Base-by-base conservation (phyloP, 1,140 invertebrate genomes). In the Zaprionus kolodkinae region DNA sequence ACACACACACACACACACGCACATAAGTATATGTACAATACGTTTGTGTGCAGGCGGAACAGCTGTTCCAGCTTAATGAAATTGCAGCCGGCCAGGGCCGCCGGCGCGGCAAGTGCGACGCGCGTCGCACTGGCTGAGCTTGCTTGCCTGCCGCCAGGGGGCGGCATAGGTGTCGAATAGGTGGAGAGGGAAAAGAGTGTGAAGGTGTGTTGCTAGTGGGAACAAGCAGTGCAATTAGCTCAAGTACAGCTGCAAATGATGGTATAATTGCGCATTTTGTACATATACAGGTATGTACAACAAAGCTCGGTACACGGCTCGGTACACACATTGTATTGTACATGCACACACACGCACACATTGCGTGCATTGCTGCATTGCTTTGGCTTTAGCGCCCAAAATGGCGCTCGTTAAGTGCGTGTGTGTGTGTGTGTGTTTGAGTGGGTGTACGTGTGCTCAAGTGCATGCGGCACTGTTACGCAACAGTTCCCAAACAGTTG, bases 41-140 rank as follows among this genome's bases (percentile, higher is more conserved):
- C 36, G 40, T 55, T 6, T 61, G 48, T 61, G 54, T 68, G 66
- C 64, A 30, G 36, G 25, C 36, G 35, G 35, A 81, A 81, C 79
- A 81, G 79, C 79, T 82, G 79, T 78, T 82, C 12, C 13, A 64
- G 56, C 30, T 48, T 56, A 17, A 50, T 62, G 55, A 61, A 68
- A 50, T 62, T 81, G 73, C 65, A 81, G 21, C 38, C 54, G 54
- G 50, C 45, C 64, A 63, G 54, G 40, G 52, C 35, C 68, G 52
- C 35, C 68, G 52, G 45, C 36, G 59, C 40, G 30, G 13, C 15
- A 38, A 61, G 36, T 61, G 35, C 17, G 12, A 25, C 36, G 40
- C 40, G 40, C 38, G 38, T 40, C 38, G 38, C 13, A 6, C 13
- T 6, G 6, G 38, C 38, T 40, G 38, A n/a, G 38, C 2, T 1